phyloP scores from a whole-genome alignment of 2,113 vertebrate species.

The Ciconia boyciana region DNA sequence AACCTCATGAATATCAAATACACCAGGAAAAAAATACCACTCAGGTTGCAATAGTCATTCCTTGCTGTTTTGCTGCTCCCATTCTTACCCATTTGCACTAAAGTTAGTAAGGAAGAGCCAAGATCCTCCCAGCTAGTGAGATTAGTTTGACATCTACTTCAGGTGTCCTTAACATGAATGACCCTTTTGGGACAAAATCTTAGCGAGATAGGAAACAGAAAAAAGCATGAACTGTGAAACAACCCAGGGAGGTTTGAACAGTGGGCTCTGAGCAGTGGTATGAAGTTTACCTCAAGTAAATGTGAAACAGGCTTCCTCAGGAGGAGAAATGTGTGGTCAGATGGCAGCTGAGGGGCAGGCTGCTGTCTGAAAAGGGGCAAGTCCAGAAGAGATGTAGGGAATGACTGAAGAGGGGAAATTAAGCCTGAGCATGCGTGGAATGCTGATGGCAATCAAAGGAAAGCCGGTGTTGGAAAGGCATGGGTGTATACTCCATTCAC shows the following conservation, averaged over 20 bases:
- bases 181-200: background rate
- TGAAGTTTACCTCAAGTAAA: background rate
- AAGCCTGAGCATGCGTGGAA: background rate
- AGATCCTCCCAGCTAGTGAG: background rate
- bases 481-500: background rate
- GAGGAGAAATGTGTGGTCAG: background rate
- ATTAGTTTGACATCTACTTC: background rate
- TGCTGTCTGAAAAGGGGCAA: background rate
- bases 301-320: background rate
- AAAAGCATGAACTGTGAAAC: background rate
- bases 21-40: background rate
- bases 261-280: background rate
- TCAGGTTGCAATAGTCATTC: background rate
- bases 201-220: background rate
- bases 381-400: background rate
- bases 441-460: background rate
- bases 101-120: background rate
- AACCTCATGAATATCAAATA: background rate
- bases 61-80: background rate
- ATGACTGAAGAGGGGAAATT: background rate
- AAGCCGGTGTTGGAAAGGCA: background rate
- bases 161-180: background rate
- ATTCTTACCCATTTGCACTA: background rate
- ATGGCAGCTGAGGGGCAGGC: background rate
- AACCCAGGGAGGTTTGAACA: background rate